Evolutionary conservation across 2,113 vertebrate genomes (phyloP).

Genomic region (Pristiophorus japonicus): DNA sequence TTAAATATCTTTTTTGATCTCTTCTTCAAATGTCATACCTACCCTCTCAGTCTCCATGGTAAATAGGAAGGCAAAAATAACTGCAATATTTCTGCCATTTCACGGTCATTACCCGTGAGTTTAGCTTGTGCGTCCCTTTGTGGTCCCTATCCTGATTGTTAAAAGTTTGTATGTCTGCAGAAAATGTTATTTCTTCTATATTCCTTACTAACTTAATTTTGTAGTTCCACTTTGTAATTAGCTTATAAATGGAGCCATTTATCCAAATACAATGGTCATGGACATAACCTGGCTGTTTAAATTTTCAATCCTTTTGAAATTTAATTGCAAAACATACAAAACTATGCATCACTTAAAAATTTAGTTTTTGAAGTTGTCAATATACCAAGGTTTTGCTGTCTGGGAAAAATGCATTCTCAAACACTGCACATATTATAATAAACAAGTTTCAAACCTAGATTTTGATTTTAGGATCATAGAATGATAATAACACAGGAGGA

Average conservation of each 20-base stretch:
- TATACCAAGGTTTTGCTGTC: not conserved
- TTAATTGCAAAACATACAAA: no score
- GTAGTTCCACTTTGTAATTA: not conserved
- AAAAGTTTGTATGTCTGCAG: no score
- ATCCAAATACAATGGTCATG: not conserved
- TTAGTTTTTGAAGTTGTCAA: not conserved
- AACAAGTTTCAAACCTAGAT: not conserved
- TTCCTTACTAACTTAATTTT: not conserved
- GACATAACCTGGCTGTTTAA: no score
- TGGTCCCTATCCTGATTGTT: not conserved
- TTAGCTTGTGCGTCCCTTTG: not conserved
- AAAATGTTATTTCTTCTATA: not conserved
- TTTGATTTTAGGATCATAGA: not conserved
- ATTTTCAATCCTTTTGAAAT: no score
- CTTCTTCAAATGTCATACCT: no score
- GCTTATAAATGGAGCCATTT: not conserved
- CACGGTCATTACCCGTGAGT: not conserved
- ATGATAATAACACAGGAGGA: no score
- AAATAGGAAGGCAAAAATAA: no score
- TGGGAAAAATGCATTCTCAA: not conserved
- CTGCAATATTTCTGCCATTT: no score
- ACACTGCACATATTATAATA: not conserved
- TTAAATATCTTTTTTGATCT: no score
- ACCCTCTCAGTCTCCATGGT: no score
- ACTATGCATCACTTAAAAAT: not conserved